These are phyloP conservation scores for Zonitis immaculata DNA, from an alignment of 2,888 invertebrate species.

Conservation along the genomic window DNA sequence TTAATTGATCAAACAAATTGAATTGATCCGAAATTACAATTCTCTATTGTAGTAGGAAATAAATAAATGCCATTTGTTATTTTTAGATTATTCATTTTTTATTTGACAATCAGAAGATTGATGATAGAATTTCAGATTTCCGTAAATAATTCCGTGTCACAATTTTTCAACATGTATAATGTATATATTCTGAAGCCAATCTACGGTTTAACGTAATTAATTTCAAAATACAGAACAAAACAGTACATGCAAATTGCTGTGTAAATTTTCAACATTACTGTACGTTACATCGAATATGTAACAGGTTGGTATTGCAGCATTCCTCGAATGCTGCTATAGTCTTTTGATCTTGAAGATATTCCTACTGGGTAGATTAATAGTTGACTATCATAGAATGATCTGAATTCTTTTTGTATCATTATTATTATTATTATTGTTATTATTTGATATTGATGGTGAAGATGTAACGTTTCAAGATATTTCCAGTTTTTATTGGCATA, in stretches of 20 bases:
- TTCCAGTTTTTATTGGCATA: too few species aligned
- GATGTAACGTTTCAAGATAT: too few species aligned
- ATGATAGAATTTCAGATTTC: background rate
- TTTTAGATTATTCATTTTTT: too few species aligned
- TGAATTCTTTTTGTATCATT: too few species aligned
- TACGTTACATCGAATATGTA: conserved; percentile 1
- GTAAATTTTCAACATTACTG: conserved; percentile 5
- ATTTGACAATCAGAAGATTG: background rate
- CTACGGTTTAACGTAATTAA: background rate
- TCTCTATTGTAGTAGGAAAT: too few species aligned
- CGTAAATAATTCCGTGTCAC: background rate
- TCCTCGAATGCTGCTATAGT: background rate
- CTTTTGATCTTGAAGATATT: conserved; percentile 2
- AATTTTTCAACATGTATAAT: background rate
- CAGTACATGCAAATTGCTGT: conserved; percentile 3
- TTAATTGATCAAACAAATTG: background rate
- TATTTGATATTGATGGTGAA: too few species aligned
- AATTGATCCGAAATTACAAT: too few species aligned
- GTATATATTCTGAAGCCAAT: background rate
- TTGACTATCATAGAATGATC: too few species aligned
- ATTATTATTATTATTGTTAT: too few species aligned
- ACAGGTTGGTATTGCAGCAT: conserved; percentile 2
- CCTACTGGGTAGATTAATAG: too few species aligned
- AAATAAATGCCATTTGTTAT: too few species aligned
- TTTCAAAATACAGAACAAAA: background rate